Evolutionary conservation across 2,797 vertebrate genomes (phyloP), one percentile per base, ranked within the genome.

Genomic region (Phrynocephalus vlangalii): DNA sequence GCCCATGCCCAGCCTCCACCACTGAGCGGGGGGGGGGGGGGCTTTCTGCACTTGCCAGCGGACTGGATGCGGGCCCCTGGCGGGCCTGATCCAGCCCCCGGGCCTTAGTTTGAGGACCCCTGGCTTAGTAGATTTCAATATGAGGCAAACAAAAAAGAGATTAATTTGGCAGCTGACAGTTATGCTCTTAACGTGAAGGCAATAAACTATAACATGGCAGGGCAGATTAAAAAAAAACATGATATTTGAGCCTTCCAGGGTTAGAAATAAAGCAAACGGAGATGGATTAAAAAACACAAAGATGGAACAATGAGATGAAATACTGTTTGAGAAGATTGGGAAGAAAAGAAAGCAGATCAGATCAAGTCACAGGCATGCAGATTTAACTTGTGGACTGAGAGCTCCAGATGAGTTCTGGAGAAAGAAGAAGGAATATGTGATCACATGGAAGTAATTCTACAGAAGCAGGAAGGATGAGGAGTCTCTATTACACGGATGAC

Each of bases 151-250:
- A 81, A 84, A 52, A 44, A 66, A 75, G 22, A 76, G 80, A 92
- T 30, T 0, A 48, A 90, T 82, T 16, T 68, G 86, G 87, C 71
- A 91, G 28, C 84, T 86, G 84, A 85, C 1, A 77, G 79, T 88
- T 84, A 89, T 24, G 87, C 71, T 85, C 1, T 6, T 63, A 60
- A 48, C 18, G 75, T 90, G 80, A 87, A 86, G 82, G 91, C 86
- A 81, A 86, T 48, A 24, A 63, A 73, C 66, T 30, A 72, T 60
- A 80, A 73, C 3, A 73, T 56, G 9, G 33, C 33, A 63, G 70
- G 84, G 71, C 89, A 92, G 73, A 76, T 33, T 33, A 33, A 33
- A 44, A 44, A 44, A 10, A 63, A 15, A 87, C 38, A 60, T 86
- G 52, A 48, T 76, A 22, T 75, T 76, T 48, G 73, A 76, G 33